Evolutionary conservation across 2,113 vertebrate species (phyloP).

Genomic region (Phaethornis superciliosus): DNA sequence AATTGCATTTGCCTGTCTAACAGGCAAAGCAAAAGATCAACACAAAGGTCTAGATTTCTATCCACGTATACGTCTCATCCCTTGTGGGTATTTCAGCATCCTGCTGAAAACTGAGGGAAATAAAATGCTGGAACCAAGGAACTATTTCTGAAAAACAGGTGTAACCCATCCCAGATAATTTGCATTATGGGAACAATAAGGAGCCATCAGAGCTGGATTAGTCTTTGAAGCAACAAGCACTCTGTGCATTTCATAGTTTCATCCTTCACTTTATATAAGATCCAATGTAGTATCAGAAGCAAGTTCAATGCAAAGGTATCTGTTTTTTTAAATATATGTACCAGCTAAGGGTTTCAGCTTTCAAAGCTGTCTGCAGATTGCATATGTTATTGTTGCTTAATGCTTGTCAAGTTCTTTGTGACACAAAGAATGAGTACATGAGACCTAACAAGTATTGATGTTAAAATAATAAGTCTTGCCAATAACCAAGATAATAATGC

Average conservation of each 20-base stretch:
- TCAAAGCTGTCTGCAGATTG: not conserved
- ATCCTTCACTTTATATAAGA: not conserved
- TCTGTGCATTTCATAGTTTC: not conserved
- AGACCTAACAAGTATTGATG: not conserved
- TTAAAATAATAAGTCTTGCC: not conserved
- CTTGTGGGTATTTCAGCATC: not conserved
- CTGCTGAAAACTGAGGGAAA: not conserved
- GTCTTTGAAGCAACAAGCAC: not conserved
- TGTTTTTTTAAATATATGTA: not conserved
- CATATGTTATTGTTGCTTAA: not conserved
- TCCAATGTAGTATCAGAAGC: not conserved
- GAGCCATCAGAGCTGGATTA: not conserved
- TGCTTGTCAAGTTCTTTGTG: not conserved
- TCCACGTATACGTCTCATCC: not conserved
- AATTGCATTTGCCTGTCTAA: conserved; percentile 18
- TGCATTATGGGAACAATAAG: not conserved
- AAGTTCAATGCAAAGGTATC: not conserved
- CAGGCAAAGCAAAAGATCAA: not conserved
- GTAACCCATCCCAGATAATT: not conserved
- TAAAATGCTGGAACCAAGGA: not conserved
- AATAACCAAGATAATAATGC: not conserved
- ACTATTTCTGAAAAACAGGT: not conserved
- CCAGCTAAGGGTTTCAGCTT: not conserved
- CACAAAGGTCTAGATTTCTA: not conserved
- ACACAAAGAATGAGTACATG: not conserved